Conservation (phyloP, 2,113 vertebrate genomes). For the Hucho hucho region DNA sequence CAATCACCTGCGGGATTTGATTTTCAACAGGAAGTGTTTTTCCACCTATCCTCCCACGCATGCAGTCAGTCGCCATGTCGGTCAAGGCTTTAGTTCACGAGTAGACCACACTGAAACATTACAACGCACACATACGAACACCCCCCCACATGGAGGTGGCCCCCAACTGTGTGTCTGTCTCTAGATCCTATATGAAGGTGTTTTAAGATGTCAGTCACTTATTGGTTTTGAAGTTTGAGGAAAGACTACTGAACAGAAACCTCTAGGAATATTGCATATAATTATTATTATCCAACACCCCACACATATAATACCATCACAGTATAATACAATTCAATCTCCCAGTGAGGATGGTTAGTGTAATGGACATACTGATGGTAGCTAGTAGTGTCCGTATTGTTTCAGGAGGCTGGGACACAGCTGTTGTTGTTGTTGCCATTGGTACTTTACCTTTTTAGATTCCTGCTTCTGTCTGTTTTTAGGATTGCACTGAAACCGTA, state of each 20-base stretch:
- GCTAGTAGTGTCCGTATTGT: not conserved
- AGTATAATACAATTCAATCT: too few species aligned
- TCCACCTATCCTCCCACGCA: slow-evolving; percentile 12
- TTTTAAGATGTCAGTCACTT: slow-evolving; percentile 26
- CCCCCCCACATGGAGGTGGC: not conserved
- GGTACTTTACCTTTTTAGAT: not conserved
- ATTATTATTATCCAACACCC: too few species aligned
- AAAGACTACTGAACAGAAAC: slow-evolving; percentile 57
- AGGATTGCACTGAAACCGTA: slow-evolving; percentile 50
- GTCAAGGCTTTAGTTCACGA: not conserved
- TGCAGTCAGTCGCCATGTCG: slow-evolving; percentile 25
- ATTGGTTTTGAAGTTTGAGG: slow-evolving; percentile 28
- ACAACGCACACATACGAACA: slow-evolving; percentile 13
- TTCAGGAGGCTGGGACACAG: too few species aligned
- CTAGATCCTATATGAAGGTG: slow-evolving; percentile 12
- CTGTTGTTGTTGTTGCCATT: not conserved
- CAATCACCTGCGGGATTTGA: not conserved
- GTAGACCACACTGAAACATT: slow-evolving; percentile 4
- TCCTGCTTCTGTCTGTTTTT: slow-evolving; percentile 13
- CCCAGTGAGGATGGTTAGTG: too few species aligned
- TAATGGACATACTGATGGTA: not conserved
- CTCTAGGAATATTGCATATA: not conserved
- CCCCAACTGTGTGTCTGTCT: slow-evolving; percentile 11
- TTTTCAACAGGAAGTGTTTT: not conserved
- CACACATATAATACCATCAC: too few species aligned